Evolutionary conservation across 2,888 invertebrate genomes (phyloP), one percentile per base, ranked within the genome.

Genomic region (Luperina nickerlii): DNA sequence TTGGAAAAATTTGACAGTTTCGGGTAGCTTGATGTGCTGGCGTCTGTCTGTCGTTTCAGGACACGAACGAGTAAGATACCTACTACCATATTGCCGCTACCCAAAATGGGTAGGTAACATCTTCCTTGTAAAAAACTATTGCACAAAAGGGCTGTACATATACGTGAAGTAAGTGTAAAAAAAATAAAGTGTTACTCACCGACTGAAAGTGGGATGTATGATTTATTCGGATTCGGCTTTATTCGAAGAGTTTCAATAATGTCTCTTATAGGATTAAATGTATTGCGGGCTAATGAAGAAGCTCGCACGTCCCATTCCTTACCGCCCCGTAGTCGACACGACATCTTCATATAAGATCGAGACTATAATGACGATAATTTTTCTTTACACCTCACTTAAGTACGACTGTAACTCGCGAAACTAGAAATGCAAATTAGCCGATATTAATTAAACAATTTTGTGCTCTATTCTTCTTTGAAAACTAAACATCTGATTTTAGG

Each of bases 221-320:
- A 97, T 94, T 99, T 99, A 60, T 98, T 97, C 7, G 99, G 99
- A 96, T 99, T 99, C 1, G 99, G 99, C 87, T 98, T 98, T 60
- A 99, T 97, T 90, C 98, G 97, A 92, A 99, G 97, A 89, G 98
- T 98, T 92, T 99, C 99, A 69, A 99, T 98, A 87, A 99, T 98
- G 85, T 98, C 97, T 81, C 99, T 97, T 91, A 99, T 99, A 57
- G 99, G 98, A 96, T 99, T 99, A 94, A 98, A 97, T 74, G 99
- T 99, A 91, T 98, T 98, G 87, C 97, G 97, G 20, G 99, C 98
- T 88, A 98, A 97, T 70, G 97, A 95, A 0, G 99, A 99, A 51
- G 98, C 97, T 83, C 97, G 97, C 73, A 99, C 98, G 92, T 98
- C 97, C 99, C 99, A 99, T 85, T 95, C 90, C 81, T 88, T 82